Conservation (phyloP, 2,113 vertebrate genomes). For the Percina caprodes region DNA sequence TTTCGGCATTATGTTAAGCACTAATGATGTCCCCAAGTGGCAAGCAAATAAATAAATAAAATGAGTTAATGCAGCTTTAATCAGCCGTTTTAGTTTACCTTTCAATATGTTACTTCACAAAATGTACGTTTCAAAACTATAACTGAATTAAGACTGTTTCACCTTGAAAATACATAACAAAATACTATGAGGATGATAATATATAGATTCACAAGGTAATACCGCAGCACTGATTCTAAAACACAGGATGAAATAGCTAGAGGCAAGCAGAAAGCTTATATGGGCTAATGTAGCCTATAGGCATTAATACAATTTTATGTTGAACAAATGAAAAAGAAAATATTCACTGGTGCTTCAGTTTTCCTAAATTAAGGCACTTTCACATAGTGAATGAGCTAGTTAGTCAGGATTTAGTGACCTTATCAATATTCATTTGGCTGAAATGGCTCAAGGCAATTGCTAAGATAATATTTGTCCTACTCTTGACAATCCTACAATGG, state of each 20-base stretch:
- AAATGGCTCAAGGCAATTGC: constrained; percentile 45
- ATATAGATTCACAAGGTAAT: not conserved
- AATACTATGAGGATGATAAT: not conserved
- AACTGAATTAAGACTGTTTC: not conserved
- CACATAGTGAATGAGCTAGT: constrained; percentile 24
- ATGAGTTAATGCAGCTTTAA: not conserved
- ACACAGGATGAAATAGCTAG: not conserved
- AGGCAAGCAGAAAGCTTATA: not conserved
- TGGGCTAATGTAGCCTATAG: not conserved
- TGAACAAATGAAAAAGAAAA: not conserved
- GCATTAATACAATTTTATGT: not conserved
- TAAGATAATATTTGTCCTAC: constrained; percentile 52
- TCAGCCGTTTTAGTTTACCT: not conserved
- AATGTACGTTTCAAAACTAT: not conserved
- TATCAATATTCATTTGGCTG: constrained; percentile 68
- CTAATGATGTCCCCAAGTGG: not conserved
- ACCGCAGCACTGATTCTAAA: not conserved
- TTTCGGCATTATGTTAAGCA: not conserved
- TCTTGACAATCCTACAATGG: constrained; percentile 51
- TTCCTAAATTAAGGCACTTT: constrained; percentile 36
- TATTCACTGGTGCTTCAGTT: constrained; percentile 16
- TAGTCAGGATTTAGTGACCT: constrained; percentile 51
- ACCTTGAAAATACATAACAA: not conserved
- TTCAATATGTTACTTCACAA: not conserved
- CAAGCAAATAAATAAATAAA: not conserved